Evolutionary conservation across 2,888 invertebrate species (phyloP), one percentile per base, ranked within the genome.

Genomic region (Torymus tubicola): DNA sequence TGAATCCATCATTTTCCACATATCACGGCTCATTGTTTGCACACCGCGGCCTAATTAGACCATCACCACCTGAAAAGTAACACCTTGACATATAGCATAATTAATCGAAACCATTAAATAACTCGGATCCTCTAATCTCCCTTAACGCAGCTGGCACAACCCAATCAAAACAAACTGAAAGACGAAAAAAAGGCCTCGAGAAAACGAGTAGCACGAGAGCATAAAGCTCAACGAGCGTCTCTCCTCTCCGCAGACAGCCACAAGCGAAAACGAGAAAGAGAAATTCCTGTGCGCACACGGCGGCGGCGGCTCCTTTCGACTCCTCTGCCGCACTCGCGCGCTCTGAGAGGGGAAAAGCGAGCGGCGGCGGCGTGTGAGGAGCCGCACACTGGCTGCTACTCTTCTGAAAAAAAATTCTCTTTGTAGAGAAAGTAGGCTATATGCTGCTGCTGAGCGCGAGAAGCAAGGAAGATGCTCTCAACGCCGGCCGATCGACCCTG

Each of bases 351-450:
- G 78, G 80, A 82, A 82, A 84, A 83, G 78, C 83, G 72, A 60
- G 78, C 73, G 71, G 70, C 31, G 31, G 31, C 31, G 31, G 31
- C 31, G 31, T 31, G 31, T 31, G 31, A 31, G 31, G 31, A 31
- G 31, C 31, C 31, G 31, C 31, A 31, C 31, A 4, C 31, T 31
- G n/a, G 31, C 31, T 31, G 53, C 69, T 78, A 65, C 80, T 74
- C 85, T 84, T 86, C 84, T 85, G 86, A n/a, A 31, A 77, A 87
- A 89, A 88, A 88, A 89, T 89, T 88, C 88, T 87, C 88, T 88
- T 87, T 86, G 85, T 85, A 86, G 90, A 90, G 90, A 90, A 90
- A 90, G 90, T 90, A 90, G 90, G 90, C 88, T 89, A 88, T 82
- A 82, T 83, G 83, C 81, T 80, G 3, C 42, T n/a, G n/a, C n/a